Percentiles rank a stretch among this genome's conserved stretches.
Evolutionary conservation across 2,797 vertebrate genomes (phyloP).

Genomic region (Limosa lapponica): DNA sequence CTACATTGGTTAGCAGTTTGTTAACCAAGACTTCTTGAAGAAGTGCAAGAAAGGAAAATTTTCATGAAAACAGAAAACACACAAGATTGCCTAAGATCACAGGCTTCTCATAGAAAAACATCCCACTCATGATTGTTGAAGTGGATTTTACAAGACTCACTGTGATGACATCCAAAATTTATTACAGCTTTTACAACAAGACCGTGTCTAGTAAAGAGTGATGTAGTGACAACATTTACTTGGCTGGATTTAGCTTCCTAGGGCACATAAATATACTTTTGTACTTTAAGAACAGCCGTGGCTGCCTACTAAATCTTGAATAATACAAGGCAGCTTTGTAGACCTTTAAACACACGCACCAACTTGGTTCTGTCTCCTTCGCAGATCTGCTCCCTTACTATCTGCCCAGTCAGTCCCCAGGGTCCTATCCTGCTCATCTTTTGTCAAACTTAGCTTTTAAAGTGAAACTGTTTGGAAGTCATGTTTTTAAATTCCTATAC

Average conservation of each 20-base stretch:
- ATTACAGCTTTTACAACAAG: slow-evolving; percentile 49
- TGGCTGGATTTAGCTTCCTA: slow-evolving; percentile 41
- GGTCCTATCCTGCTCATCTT: not conserved
- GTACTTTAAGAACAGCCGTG: not conserved
- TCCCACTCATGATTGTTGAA: slow-evolving; percentile 23
- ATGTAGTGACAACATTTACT: slow-evolving; percentile 59
- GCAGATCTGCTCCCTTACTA: not conserved
- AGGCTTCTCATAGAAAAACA: not conserved
- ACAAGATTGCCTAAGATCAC: not conserved
- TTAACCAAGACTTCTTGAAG: not conserved
- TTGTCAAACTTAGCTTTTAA: not conserved
- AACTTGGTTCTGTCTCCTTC: not conserved
- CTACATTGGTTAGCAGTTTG: not conserved
- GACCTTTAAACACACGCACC: slow-evolving; percentile 47
- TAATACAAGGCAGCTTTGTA: slow-evolving; percentile 58
- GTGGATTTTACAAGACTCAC: slow-evolving; percentile 41
- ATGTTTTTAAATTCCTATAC: not conserved
- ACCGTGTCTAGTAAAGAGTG: slow-evolving; percentile 32
- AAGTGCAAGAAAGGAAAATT: not conserved
- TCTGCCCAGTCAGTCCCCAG: not conserved
- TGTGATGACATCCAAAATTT: slow-evolving; percentile 42
- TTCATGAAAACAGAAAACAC: not conserved
- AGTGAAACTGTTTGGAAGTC: not conserved
- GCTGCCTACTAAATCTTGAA: slow-evolving; percentile 51
- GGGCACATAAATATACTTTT: slow-evolving; percentile 35